phyloP scores from a whole-genome alignment of 2,797 vertebrate species.

The Aythya fuligula region DNA sequence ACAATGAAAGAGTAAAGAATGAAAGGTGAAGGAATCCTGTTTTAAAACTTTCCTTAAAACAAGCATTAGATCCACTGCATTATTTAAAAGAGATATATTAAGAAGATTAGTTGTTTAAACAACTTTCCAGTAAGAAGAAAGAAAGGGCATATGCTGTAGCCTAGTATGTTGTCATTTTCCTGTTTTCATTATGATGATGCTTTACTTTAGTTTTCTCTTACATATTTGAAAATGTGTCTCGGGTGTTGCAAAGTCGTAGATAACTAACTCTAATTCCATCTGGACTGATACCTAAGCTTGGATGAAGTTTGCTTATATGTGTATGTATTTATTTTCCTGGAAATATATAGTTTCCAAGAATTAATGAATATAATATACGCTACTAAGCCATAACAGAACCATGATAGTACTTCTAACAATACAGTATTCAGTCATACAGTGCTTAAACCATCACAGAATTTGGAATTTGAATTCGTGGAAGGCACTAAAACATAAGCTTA shows the following conservation, averaged over 20 bases:
- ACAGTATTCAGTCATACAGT: background rate
- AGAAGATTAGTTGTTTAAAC: background rate
- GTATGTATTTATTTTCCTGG: no score
- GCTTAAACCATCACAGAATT: background rate
- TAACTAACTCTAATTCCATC: background rate
- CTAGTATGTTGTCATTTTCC: background rate
- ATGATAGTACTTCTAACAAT: background rate
- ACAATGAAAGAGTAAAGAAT: background rate
- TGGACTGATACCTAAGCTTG: background rate
- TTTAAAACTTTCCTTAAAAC: background rate
- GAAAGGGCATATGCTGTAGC: background rate
- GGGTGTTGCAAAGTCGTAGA: background rate
- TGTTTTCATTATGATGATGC: background rate
- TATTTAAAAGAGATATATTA: background rate
- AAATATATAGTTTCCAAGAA: background rate
- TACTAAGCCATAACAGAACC: background rate
- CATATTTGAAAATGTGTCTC: background rate
- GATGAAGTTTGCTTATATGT: background rate
- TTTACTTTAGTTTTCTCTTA: background rate
- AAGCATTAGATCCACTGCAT: background rate
- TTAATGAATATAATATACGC: background rate
- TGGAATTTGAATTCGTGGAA: background rate
- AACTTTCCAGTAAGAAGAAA: background rate
- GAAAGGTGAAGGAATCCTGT: background rate
- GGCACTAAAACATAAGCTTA: background rate